Conservation (phyloP, 2,113 vertebrate genomes). For the Carassius carassius region DNA sequence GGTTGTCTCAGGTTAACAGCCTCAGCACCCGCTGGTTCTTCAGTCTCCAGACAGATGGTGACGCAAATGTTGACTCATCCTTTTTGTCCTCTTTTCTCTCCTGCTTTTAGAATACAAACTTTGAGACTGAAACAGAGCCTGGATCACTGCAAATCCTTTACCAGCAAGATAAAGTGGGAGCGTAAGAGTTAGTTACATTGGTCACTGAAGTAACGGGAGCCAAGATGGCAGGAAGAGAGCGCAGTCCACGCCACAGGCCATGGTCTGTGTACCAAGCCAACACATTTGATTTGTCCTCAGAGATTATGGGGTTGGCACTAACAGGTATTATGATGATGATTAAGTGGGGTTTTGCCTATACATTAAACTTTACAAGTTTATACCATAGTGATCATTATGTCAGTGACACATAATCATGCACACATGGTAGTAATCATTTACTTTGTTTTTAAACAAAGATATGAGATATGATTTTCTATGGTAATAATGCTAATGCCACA, state of each 20-base stretch:
- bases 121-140: not conserved
- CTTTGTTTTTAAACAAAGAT: not conserved
- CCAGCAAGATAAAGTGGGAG: not conserved
- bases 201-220: slow-evolving; percentile 55
- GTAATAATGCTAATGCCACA: not conserved
- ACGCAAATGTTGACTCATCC: slow-evolving; percentile 14
- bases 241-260: slow-evolving; percentile 92
- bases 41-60: not conserved
- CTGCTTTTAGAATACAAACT: not conserved
- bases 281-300: slow-evolving; percentile 90
- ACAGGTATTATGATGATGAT: slow-evolving; percentile 73
- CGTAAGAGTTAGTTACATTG: slow-evolving; percentile 57
- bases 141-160: not conserved
- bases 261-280: slow-evolving; percentile 90
- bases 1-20: slow-evolving; percentile 3
- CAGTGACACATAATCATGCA: not conserved
- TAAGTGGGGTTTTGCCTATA: not conserved
- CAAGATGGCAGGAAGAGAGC: slow-evolving; percentile 90
- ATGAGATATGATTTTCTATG: not conserved
- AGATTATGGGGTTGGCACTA: slow-evolving; percentile 91
- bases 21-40: not conserved
- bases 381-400: not conserved
- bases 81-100: not conserved
- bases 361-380: not conserved
- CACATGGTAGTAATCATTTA: not conserved